Conservation (phyloP, 2,797 vertebrate genomes). For the Falco peregrinus region DNA sequence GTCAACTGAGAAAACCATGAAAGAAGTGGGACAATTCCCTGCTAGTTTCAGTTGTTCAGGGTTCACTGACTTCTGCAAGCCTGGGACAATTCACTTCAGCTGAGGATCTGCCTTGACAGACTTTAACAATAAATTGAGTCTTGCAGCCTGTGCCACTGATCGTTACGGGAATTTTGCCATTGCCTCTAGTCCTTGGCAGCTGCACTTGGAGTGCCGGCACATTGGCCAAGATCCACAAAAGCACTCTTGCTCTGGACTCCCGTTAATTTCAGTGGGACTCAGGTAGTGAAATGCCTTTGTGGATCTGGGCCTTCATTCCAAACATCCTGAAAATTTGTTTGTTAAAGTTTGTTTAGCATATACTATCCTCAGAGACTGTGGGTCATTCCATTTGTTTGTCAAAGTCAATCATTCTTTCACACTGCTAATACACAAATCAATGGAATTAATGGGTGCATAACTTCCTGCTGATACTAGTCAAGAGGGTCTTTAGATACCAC, state of each 20-base stretch:
- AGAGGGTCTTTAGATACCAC: neutral
- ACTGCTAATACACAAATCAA: neutral
- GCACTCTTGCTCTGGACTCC: neutral
- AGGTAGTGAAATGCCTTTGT: neutral
- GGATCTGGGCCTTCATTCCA: neutral
- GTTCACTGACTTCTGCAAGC: neutral
- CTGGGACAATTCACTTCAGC: neutral
- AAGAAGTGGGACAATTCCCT: neutral
- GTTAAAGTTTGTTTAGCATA: neutral
- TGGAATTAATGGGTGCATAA: neutral
- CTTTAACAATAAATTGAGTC: neutral
- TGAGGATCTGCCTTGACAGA: neutral
- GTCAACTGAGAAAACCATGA: neutral
- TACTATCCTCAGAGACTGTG: neutral
- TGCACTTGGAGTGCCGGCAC: neutral
- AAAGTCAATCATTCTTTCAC: neutral
- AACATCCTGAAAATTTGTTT: neutral
- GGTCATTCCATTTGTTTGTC: neutral
- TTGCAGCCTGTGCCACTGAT: neutral
- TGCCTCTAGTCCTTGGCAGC: neutral
- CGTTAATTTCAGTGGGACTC: neutral
- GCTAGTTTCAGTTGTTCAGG: neutral
- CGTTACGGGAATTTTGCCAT: neutral
- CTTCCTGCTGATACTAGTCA: neutral
- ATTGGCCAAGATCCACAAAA: neutral